These are phyloP conservation scores for Autographa pulchrina DNA, from an alignment of 2,888 invertebrate species.

Conservation along the genomic window DNA sequence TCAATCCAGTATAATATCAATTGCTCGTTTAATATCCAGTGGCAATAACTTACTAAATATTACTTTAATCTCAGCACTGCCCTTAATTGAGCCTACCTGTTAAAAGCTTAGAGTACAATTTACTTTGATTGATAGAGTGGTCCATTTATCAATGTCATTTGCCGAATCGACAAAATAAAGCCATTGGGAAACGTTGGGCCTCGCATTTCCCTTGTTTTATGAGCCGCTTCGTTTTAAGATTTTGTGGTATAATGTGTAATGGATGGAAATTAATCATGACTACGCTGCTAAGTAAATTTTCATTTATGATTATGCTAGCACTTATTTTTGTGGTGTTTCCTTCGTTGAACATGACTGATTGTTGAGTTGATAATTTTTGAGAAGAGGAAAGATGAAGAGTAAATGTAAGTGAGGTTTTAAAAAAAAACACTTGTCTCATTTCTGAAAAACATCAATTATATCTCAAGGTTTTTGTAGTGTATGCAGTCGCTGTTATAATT, in stretches of 20 bases:
- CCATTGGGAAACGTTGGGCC: conserved; percentile 51
- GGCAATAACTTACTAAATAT: conserved; percentile 10
- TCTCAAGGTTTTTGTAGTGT: too few relatives aligned
- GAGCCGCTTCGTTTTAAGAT: conserved; percentile 66
- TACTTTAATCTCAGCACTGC: conserved; percentile 42
- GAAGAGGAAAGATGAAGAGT: not conserved
- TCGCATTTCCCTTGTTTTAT: conserved; percentile 64
- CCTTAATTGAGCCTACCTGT: conserved; percentile 61
- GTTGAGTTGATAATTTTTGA: not conserved
- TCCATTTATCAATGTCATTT: conserved; percentile 76
- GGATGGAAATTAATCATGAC: conserved; percentile 61
- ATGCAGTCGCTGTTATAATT: too few relatives aligned
- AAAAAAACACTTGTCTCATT: too few relatives aligned
- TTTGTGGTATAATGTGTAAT: conserved; percentile 61
- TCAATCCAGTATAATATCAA: not conserved
- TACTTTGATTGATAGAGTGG: conserved; percentile 75
- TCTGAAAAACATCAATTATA: too few relatives aligned
- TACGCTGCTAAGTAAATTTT: conserved; percentile 38
- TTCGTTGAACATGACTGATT: not conserved
- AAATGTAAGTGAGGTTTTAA: not conserved
- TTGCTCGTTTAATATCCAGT: not conserved
- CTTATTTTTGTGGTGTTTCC: not conserved
- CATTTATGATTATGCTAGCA: conserved; percentile 15
- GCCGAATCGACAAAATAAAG: conserved; percentile 72
- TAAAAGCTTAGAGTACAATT: conserved; percentile 68